A percentile compares a stretch with the other conserved stretches of the same genome.
Conservation (phyloP, 1,140 invertebrate species). For the Hirudo medicinalis region DNA sequence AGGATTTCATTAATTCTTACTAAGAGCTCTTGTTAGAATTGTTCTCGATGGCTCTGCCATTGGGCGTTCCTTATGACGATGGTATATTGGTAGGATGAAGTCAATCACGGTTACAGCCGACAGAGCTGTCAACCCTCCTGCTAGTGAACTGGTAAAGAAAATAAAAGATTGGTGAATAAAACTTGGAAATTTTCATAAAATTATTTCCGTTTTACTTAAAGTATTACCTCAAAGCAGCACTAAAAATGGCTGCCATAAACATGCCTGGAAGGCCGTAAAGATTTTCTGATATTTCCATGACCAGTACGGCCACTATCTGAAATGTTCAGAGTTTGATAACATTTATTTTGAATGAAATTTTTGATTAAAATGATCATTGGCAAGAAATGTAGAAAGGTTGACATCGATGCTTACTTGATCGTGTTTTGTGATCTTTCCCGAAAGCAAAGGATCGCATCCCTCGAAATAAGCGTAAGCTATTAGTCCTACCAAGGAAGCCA, state of each 20-base stretch:
- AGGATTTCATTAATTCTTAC: neutral
- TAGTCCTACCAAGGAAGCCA: slow-evolving; percentile 22
- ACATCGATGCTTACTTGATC: slow-evolving; percentile 16
- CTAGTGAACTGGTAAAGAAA: slow-evolving; percentile 58
- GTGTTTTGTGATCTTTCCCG: slow-evolving; percentile 14
- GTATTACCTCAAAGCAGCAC: slow-evolving; percentile 58
- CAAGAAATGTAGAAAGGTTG: no score
- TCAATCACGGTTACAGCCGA: slow-evolving; percentile 77
- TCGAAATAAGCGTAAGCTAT: slow-evolving; percentile 23
- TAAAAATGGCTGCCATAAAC: slow-evolving; percentile 75
- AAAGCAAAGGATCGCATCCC: slow-evolving; percentile 24
- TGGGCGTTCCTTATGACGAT: slow-evolving; percentile 50
- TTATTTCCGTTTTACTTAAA: no score
- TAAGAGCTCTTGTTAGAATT: slow-evolving; percentile 50
- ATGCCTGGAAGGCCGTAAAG: slow-evolving; percentile 64
- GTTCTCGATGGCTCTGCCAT: slow-evolving; percentile 56
- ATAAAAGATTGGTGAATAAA: neutral
- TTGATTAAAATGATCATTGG: no score
- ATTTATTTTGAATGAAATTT: no score
- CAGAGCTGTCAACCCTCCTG: slow-evolving; percentile 74
- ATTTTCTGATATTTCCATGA: slow-evolving; percentile 61
- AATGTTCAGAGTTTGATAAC: neutral
- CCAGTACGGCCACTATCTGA: slow-evolving; percentile 64
- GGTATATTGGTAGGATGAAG: slow-evolving; percentile 50
- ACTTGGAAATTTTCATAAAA: no score